Evolutionary conservation across 2,797 vertebrate genomes (phyloP), one percentile per base, ranked within the genome.

Genomic region (Pelobates cultripes): DNA sequence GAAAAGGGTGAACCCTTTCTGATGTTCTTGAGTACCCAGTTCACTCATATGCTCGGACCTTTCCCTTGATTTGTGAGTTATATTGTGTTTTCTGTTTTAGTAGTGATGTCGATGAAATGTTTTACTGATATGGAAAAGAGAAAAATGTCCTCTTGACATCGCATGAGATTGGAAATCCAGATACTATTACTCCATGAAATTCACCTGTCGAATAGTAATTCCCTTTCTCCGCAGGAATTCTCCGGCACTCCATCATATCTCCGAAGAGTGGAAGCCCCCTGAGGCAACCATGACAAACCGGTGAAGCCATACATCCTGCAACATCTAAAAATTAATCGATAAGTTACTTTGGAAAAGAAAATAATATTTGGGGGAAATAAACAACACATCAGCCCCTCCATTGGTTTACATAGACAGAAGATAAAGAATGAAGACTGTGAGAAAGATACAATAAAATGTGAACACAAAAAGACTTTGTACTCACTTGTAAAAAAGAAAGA

Each of bases 111-210:
- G 61, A 64, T 64, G 2, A 64, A 64, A 40, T 17, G 61, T 64
- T 14, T 7, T 28, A 64, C 12, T 64, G 17, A 40, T 8, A n/a
- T 64, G 5, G 61, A 64, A n/a, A 64, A 64, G 17, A 28, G 61
- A 64, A 40, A 64, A 40, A 64, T 64, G n/a, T 14, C 61, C 61
- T 64, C 7, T 64, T 14, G n/a, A 40, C 61, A 28, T 64, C 28
- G 5, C n/a, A 40, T 6, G 61, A 64, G 61, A 64, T 64, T 64
- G 61, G n/a, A 64, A 64, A 64, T 7, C 17, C 17, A 64, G 4
- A 64, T 64, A 64, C 28, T 40, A 64, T 64, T 64, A 64, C 7
- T 64, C 61, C 61, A 64, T 64, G 17, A 40, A 64, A 64, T 64
- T 64, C 61, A 64, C 61, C 61, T 64, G 61, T 17, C 2, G 61